These are phyloP conservation scores for Lapara coniferarum DNA, from an alignment of 2,888 invertebrate species.

Conservation along the genomic window DNA sequence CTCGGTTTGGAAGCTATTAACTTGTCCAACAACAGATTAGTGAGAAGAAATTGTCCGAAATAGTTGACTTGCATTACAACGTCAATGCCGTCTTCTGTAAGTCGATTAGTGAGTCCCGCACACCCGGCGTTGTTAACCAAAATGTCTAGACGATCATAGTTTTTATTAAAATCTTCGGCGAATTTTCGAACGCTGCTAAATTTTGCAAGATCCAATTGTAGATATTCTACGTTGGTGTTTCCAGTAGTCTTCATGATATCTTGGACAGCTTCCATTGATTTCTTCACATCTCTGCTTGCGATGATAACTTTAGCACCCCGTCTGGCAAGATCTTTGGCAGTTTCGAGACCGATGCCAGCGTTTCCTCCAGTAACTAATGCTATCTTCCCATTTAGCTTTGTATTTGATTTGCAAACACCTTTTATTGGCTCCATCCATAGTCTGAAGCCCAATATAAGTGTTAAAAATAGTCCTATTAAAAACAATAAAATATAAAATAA, in stretches of 20 bases:
- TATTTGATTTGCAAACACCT: conserved; percentile 59
- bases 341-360: conserved; percentile 92
- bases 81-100: conserved; percentile 85
- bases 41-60: conserved; percentile 88
- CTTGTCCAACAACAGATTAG: conserved; percentile 84
- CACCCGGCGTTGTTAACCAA: conserved; percentile 86
- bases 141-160: conserved; percentile 81
- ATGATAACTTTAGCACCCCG: conserved; percentile 87
- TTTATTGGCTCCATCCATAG: conserved; percentile 15
- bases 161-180: conserved; percentile 82
- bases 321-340: conserved; percentile 87
- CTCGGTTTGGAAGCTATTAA: conserved; percentile 66
- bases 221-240: conserved; percentile 87
- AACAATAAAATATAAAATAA: conserved; percentile 28
- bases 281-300: conserved; percentile 89
- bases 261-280: conserved; percentile 86
- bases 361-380: conserved; percentile 91
- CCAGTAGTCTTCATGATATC: conserved; percentile 87
- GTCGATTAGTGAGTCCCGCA: conserved; percentile 54
- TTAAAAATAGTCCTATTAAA: not conserved
- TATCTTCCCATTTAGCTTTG: conserved; percentile 80
- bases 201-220: conserved; percentile 76
- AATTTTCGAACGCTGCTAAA: conserved; percentile 83
- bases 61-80: conserved; percentile 87
- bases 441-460: conserved; percentile 2